Conservation (phyloP, 2,888 invertebrate species). For the Cryptocephalus primarius region DNA sequence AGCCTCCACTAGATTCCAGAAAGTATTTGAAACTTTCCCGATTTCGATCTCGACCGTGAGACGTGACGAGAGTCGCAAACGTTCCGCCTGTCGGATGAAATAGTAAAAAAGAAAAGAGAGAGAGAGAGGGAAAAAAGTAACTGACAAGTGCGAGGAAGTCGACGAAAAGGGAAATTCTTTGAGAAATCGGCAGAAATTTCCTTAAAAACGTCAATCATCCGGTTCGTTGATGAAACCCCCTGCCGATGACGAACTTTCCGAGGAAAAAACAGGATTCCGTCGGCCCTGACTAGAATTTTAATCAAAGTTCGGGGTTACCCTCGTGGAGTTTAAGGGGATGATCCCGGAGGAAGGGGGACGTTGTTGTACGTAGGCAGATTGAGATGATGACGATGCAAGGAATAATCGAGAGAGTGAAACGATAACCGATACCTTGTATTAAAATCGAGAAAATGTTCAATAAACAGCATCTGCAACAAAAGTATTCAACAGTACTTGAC, state of each 20-base stretch:
- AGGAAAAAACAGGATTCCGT: slow-evolving; percentile 3
- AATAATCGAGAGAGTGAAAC: too few relatives aligned
- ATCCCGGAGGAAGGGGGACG: too few relatives aligned
- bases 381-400: too few relatives aligned
- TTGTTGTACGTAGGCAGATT: too few relatives aligned
- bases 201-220: slow-evolving; percentile 33
- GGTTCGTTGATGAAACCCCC: slow-evolving; percentile 18
- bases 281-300: background rate
- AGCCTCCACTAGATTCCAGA: background rate
- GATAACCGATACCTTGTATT: too few relatives aligned
- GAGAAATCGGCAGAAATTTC: slow-evolving; percentile 19
- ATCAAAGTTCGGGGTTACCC: background rate
- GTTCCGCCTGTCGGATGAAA: background rate
- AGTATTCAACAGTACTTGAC: too few relatives aligned
- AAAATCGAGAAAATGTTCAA: too few relatives aligned
- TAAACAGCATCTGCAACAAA: too few relatives aligned
- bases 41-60: background rate
- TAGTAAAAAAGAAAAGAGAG: background rate
- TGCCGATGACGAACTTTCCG: slow-evolving; percentile 18
- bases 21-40: background rate
- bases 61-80: background rate
- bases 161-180: background rate
- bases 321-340: too few relatives aligned
- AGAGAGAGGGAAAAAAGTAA: slow-evolving; percentile 15
- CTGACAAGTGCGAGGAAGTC: background rate